phyloP scores from a whole-genome alignment of 2,888 invertebrate species.

The Xylophagus ater region DNA sequence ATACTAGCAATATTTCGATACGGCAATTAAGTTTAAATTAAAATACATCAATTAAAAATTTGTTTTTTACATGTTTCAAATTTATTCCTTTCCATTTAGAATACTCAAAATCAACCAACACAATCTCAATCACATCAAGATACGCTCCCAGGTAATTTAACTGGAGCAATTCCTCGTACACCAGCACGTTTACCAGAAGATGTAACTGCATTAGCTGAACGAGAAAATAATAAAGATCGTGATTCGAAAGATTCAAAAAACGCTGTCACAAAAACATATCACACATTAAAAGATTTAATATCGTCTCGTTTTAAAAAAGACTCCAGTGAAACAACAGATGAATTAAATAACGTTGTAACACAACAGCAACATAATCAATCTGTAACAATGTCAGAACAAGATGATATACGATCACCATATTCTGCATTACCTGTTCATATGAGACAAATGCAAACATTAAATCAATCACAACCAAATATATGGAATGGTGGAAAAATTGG shows the following conservation, averaged over 20 bases:
- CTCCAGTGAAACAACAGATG: slow-evolving; percentile 41
- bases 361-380: slow-evolving; percentile 15
- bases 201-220: slow-evolving; percentile 49
- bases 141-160: slow-evolving; percentile 21
- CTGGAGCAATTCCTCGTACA: slow-evolving; percentile 36
- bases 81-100: slow-evolving; percentile 9
- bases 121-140: slow-evolving; percentile 27
- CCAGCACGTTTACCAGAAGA: slow-evolving; percentile 35
- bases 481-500: slow-evolving; percentile 17
- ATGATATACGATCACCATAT: slow-evolving; percentile 37
- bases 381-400: slow-evolving; percentile 19
- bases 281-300: slow-evolving; percentile 73
- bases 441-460: slow-evolving; percentile 20
- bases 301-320: slow-evolving; percentile 64
- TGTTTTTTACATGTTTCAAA: too few species aligned
- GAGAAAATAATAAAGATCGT: slow-evolving; percentile 47
- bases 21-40: too few species aligned
- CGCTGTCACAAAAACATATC: slow-evolving; percentile 67
- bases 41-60: too few species aligned
- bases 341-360: slow-evolving; percentile 30
- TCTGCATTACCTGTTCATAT: slow-evolving; percentile 40
- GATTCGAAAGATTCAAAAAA: slow-evolving; percentile 42
- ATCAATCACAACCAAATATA: slow-evolving; percentile 21
- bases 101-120: slow-evolving; percentile 13
- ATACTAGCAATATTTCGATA: too few species aligned